Evolutionary conservation across 2,888 invertebrate genomes (phyloP), one percentile per base, ranked within the genome.

Genomic region (Druceiella hillmani): DNA sequence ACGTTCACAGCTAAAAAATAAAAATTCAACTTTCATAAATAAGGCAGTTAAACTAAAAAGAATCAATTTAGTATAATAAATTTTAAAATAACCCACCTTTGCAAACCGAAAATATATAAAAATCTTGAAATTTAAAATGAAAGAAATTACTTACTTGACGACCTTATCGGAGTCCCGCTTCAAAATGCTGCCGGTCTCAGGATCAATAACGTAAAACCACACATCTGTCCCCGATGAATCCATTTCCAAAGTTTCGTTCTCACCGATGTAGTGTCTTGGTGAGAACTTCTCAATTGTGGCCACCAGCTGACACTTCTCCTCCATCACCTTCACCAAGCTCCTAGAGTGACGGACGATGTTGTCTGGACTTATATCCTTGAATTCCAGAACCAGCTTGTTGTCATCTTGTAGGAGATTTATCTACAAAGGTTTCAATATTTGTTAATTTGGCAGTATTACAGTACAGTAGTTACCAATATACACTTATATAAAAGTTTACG

Each of bases 161-260:
- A 92, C 77, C 20, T 76, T 60, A 1, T 78, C 71, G 44, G 83
- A 81, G 48, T 89, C 88, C 30, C 87, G 76, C 1, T 75, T 66
- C 24, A 92, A 61, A 47, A 92, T 85, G 33, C 66, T 68, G 45
- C 88, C 89, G 1, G 79, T 82, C 35, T 69, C 74, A 0, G 91
- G 90, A 63, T 92, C 87, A 2, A 92, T 71, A 0, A 85, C 75
- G 53, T 91, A 91, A 58, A 93, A 79, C 88, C 90, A 91, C 4
- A 91, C 78, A 52, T 92, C 91, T 0, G 90, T 88, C 4, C 86
- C 87, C 4, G 75, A 73, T 0, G 77, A 66, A 56, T 87, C 84
- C 40, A 76, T 79, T 49, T 83, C 82, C 12, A 89, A 59, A 0
- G 87, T 85, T 3, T 85, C 83, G 56, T 89, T 90, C 33, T 77